Base-by-base conservation (phyloP, 2,888 invertebrate species). In the Labia minor region DNA sequence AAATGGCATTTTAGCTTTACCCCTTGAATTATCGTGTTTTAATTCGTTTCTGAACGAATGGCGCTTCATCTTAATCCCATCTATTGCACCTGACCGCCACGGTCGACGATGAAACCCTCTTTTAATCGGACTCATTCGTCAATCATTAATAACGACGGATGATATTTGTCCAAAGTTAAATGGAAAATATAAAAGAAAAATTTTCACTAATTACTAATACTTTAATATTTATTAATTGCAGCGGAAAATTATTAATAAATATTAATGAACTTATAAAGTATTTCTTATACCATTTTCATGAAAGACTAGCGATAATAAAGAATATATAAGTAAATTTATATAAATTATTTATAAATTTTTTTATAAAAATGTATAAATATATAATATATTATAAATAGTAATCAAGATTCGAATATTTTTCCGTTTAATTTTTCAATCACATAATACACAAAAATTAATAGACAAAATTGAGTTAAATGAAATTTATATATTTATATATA, bases 51-150 rank as follows among this genome's bases (percentile, higher is more conserved):
- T 49, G 14, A 49, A 16, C 16, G 49, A 49, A 49, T 49, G 49
- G 49, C 49, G 49, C 49, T 49, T 49, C 14, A 49, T 49, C 49
- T 49, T 49, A 49, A 49, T 49, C 49, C 49, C 49, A 49, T 49
- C 49, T 16, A 49, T 49, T 49, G 49, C 49, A 49, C 49, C 49
- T 49, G 49, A 49, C 49, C 49, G 14, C 6, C n/a, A 49, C 49
- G 26, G 26, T 26, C 26, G 4, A 6, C 4, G 4, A 6, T 8
- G 26, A 8, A 8, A 6, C 26, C 8, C 26, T 26, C 8, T 3
- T 14, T 49, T 49, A 49, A 49, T 49, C 49, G n/a, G 2, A 49
- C 16, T 14, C 49, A 49, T 49, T 49, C 49, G 14, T 49, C 49
- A 49, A 49, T 49, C 49, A 49, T 26, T 26, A 26, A 26, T 26